Evolutionary conservation across 2,113 vertebrate genomes (phyloP).

Genomic region (Nestor notabilis): DNA sequence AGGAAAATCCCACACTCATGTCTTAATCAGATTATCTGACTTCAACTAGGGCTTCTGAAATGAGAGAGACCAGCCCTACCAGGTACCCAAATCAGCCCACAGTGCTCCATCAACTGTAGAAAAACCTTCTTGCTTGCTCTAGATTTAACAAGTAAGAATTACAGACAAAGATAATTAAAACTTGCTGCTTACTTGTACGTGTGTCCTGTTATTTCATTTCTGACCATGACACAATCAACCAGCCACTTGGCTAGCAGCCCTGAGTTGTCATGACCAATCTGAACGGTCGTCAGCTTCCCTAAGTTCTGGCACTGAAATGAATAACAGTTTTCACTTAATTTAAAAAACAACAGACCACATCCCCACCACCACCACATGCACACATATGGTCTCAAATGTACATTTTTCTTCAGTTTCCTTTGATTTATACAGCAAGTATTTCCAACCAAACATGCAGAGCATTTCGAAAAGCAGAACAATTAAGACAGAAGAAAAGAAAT

Average conservation of each 20-base stretch:
- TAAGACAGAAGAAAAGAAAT: not conserved
- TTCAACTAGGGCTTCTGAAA: not conserved
- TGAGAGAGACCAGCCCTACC: not conserved
- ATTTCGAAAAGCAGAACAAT: not conserved
- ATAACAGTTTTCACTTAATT: constrained; percentile 56
- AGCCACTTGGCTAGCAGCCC: constrained; percentile 97
- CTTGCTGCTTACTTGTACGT: constrained; percentile 89
- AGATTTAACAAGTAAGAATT: not conserved
- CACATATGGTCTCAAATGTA: not conserved
- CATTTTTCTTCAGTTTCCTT: not conserved
- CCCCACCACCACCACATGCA: not conserved
- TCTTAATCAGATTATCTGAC: not conserved
- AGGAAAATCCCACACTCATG: not conserved
- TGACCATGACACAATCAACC: constrained; percentile 96
- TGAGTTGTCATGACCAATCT: constrained; percentile 97
- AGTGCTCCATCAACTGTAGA: not conserved
- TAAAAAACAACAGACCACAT: not conserved
- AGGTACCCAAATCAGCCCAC: not conserved
- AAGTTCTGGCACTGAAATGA: constrained; percentile 93
- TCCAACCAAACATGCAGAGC: not conserved
- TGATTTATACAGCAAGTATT: not conserved
- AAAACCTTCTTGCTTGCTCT: not conserved
- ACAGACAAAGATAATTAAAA: constrained; percentile 13
- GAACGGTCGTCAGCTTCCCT: constrained; percentile 93
- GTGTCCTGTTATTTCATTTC: constrained; percentile 97